These are phyloP conservation scores for Falco naumanni DNA, from an alignment of 2,797 vertebrate species.

Conservation along the genomic window DNA sequence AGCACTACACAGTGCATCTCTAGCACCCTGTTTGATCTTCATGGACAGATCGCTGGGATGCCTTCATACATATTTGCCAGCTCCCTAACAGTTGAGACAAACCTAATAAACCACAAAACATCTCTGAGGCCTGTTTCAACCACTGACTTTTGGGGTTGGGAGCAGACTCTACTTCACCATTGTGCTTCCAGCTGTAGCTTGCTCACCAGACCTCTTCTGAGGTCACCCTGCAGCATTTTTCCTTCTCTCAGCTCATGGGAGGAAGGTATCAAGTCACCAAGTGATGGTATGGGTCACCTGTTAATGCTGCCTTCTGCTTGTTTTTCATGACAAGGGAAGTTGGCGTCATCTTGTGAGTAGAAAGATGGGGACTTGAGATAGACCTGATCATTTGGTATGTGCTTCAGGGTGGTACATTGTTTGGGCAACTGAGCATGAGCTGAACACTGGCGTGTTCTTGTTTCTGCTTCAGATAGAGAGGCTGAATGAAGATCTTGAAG, in stretches of 20 bases:
- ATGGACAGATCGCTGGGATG: not conserved
- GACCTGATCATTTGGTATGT: not conserved
- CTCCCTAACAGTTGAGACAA: not conserved
- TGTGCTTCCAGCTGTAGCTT: not conserved
- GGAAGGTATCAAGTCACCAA: not conserved
- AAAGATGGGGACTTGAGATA: not conserved
- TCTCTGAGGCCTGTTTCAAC: not conserved
- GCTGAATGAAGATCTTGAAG: slow-evolving; percentile 85
- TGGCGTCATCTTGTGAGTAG: not conserved
- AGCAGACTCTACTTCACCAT: not conserved
- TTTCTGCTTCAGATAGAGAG: slow-evolving; percentile 77
- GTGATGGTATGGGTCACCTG: not conserved
- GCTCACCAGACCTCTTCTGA: not conserved
- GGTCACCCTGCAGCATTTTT: not conserved
- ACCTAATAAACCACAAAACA: not conserved
- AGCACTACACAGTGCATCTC: not conserved
- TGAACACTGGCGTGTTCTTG: not conserved
- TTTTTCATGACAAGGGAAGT: not conserved
- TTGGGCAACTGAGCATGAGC: not conserved
- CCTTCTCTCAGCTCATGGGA: not conserved
- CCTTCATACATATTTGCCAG: not conserved
- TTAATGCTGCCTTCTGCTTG: not conserved
- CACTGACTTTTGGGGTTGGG: not conserved
- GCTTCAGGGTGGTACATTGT: not conserved
- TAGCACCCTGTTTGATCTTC: not conserved